These are phyloP conservation scores for Spatulosminthurus flaviceps DNA, from an alignment of 2,888 invertebrate genomes.

Conservation along the genomic window DNA sequence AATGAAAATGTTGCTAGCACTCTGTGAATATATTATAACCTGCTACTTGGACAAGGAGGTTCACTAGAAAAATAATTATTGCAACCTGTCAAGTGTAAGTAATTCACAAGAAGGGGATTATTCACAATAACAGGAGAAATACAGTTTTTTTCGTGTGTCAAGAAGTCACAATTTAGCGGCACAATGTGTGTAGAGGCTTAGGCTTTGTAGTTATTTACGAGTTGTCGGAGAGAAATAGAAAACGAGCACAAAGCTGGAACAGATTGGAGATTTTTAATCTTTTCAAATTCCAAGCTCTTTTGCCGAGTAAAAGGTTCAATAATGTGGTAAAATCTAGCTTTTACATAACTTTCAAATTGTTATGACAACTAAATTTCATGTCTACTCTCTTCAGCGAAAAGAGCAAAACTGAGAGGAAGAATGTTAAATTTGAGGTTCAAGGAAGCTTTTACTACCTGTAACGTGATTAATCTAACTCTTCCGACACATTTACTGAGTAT, in stretches of 20 bases:
- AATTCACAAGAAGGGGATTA: no score
- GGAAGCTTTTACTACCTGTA: slow-evolving; percentile 20
- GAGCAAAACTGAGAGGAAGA: slow-evolving; percentile 3
- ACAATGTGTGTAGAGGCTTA: neutral
- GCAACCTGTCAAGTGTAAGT: no score
- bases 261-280: neutral
- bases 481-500: slow-evolving; percentile 27
- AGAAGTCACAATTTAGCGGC: no score
- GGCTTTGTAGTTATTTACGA: no score
- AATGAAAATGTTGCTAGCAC: no score
- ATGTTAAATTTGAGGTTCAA: slow-evolving; percentile 1
- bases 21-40: no score
- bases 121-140: no score
- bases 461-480: slow-evolving; percentile 8
- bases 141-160: no score
- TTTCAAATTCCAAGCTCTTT: neutral
- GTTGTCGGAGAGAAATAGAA: neutral
- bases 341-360: slow-evolving; percentile 20
- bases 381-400: slow-evolving; percentile 13
- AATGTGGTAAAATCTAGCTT: neutral
- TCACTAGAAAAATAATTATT: no score
- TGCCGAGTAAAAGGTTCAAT: neutral
- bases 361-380: neutral
- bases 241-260: slow-evolving; percentile 24
- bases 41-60: no score